Evolutionary conservation across 2,888 invertebrate genomes (phyloP), one percentile per base, ranked within the genome.

Genomic region (Malacosoma neustria): DNA sequence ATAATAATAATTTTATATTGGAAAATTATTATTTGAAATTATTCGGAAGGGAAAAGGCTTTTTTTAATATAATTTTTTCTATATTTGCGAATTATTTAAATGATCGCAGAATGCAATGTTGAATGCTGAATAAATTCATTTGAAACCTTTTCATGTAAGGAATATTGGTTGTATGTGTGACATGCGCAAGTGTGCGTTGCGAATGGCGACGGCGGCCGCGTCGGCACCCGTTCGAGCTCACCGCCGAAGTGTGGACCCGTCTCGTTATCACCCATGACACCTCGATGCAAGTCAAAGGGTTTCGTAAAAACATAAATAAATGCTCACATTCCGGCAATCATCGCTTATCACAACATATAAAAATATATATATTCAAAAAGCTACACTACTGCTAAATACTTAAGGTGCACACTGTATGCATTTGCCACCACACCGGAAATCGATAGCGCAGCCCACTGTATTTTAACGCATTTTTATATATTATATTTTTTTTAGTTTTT

Each of bases 301-400:
- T 61, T 65, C 66, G 61, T 64, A 69, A 2, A 81, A 68, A 22
- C 22, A 74, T 74, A 76, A 77, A 74, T 84, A 84, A 82, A 85
- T 84, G 82, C 82, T 81, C 77, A 69, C 70, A 76, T 72, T 72
- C 72, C 76, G 77, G 81, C 82, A 81, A 80, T 79, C 77, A 82
- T 80, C 73, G 73, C 82, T 84, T 82, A 85, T 85, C 84, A 82
- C 84, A 82, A 77, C 81, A 80, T 80, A 82, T 81, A 85, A 84
- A 85, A 84, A 84, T 79, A 85, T 22, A 22, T 82, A 79, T 81
- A 76, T 79, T 72, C 77, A 80, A 79, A 77, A 84, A 84, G 81
- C 81, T 76, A 81, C 58, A 67, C 79, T 82, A 84, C 69, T 65
- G 69, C 81, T 84, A 85, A 77, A 80, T 77, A 74, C 67, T 69